Evolutionary conservation across 53 echinoderm and acorn worm species (phyloP).

Genomic region (Actinopyga echinites): DNA sequence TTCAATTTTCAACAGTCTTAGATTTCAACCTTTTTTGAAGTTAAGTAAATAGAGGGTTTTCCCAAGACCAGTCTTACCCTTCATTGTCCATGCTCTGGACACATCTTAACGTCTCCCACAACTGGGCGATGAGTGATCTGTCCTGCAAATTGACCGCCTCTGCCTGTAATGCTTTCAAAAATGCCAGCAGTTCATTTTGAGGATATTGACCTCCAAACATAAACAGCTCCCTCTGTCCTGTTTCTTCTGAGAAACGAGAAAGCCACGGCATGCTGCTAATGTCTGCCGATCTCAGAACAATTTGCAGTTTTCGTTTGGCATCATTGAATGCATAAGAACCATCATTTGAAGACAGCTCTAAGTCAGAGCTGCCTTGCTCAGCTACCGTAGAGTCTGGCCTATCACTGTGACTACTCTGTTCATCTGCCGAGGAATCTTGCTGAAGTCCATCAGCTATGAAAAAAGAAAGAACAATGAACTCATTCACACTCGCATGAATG

Average conservation of each 20-base stretch:
- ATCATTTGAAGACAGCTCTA: conserved; percentile 55
- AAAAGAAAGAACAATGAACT: not conserved
- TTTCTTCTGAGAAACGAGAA: conserved; percentile 51
- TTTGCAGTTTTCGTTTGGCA: conserved; percentile 95
- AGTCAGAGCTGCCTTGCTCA: conserved; percentile 63
- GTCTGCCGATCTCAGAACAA: conserved; percentile 88
- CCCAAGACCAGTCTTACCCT: conserved; percentile 79
- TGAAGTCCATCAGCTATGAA: conserved; percentile 56
- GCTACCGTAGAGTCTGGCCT: conserved; percentile 75
- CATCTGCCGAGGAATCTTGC: conserved; percentile 77
- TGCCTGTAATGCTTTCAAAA: conserved; percentile 89
- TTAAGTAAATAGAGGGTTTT: no score
- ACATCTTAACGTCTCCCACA: conserved; percentile 88
- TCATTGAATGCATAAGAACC: conserved; percentile 77
- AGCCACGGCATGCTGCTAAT: conserved; percentile 80
- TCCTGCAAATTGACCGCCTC: conserved; percentile 97
- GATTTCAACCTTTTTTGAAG: no score
- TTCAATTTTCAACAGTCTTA: no score
- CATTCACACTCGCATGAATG: no score
- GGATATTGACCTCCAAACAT: conserved; percentile 61
- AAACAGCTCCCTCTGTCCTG: conserved; percentile 27
- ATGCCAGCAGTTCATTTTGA: conserved; percentile 87
- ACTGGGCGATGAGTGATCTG: conserved; percentile 79
- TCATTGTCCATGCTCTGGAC: conserved; percentile 84
- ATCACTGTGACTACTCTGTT: conserved; percentile 80